These are phyloP conservation scores for Pissodes strobi DNA, from an alignment of 1,140 invertebrate species.

Conservation along the genomic window DNA sequence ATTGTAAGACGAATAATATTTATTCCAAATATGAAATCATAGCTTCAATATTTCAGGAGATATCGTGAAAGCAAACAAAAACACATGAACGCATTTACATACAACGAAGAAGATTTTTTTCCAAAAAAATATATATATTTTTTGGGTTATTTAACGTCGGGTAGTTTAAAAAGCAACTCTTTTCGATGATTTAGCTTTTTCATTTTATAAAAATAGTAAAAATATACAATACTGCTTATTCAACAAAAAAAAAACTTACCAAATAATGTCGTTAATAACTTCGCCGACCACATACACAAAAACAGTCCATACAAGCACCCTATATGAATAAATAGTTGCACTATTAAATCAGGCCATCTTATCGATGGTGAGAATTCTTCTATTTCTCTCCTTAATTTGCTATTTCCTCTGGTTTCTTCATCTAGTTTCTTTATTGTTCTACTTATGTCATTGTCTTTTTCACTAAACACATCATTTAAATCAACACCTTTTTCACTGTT, in stretches of 20 bases:
- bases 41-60: too few species aligned
- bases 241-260: constrained; percentile 66
- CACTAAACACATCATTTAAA: constrained; percentile 18
- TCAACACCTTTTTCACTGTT: constrained; percentile 1
- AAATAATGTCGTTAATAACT: constrained; percentile 69
- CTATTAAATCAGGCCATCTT: constrained; percentile 70
- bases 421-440: constrained; percentile 16
- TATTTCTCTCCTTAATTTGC: constrained; percentile 20
- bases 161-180: too few species aligned
- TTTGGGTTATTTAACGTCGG: too few species aligned
- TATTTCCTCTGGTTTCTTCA: constrained; percentile 30
- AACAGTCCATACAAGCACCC: constrained; percentile 73
- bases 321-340: constrained; percentile 69
- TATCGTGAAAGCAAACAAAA: too few species aligned
- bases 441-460: constrained; percentile 30
- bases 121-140: too few species aligned
- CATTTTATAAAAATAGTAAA: too few species aligned
- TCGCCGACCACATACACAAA: constrained; percentile 67
- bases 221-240: too few species aligned
- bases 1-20: too few species aligned
- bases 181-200: too few species aligned
- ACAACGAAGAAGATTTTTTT: too few species aligned
- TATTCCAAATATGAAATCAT: too few species aligned
- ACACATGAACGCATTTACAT: too few species aligned
- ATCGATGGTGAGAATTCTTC: constrained; percentile 65